Evolutionary conservation across 2,888 invertebrate genomes (phyloP).

Genomic region (Diarsia mendica): DNA sequence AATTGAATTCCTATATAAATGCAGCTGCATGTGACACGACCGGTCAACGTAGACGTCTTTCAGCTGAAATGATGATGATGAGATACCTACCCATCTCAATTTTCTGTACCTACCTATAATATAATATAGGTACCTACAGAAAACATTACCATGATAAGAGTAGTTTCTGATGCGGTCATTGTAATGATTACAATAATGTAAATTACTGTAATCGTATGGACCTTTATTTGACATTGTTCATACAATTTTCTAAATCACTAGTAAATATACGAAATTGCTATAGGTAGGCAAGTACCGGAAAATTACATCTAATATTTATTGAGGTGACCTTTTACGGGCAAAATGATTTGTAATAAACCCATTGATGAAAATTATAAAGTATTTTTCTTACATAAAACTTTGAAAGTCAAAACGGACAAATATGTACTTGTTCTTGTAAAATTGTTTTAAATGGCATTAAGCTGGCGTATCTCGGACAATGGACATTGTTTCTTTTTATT

Average conservation of each 20-base stretch:
- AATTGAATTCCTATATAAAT: neutral
- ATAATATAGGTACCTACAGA: neutral
- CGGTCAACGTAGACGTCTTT: too few relatives aligned
- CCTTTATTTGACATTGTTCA: conserved; percentile 8
- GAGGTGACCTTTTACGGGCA: neutral
- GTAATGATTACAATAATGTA: conserved; percentile 36
- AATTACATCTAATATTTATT: conserved; percentile 8
- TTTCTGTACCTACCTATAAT: neutral
- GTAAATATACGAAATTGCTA: conserved; percentile 34
- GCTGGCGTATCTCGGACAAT: neutral
- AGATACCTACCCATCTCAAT: conserved; percentile 4
- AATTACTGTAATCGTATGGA: conserved; percentile 31
- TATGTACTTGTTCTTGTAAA: neutral
- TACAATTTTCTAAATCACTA: conserved; percentile 29
- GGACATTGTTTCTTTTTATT: conserved; percentile 16
- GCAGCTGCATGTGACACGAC: too few relatives aligned
- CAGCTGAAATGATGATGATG: too few relatives aligned
- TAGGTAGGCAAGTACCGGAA: neutral
- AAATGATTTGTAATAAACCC: neutral
- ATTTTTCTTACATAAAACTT: neutral
- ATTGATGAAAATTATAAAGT: neutral
- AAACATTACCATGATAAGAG: conserved; percentile 19
- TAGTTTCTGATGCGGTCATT: conserved; percentile 9
- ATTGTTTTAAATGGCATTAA: conserved; percentile 7
- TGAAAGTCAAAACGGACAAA: neutral